phyloP scores from a whole-genome alignment of 2,797 vertebrate genomes.

The Sandelia bainsii region DNA sequence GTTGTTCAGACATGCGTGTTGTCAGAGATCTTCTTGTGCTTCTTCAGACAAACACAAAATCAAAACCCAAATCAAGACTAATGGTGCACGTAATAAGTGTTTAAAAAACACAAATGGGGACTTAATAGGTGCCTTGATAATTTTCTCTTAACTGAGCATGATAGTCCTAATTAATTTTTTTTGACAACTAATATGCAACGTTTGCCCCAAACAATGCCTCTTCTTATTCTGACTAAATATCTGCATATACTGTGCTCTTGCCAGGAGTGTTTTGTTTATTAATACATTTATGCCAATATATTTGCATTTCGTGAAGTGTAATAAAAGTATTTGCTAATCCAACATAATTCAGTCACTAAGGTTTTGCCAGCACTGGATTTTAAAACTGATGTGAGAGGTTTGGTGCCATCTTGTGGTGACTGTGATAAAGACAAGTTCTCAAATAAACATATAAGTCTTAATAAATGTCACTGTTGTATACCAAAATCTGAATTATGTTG shows the following conservation, averaged over 20 bases:
- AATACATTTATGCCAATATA: conserved; percentile 69
- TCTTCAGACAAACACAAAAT: conserved; percentile 36
- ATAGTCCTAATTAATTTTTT: conserved; percentile 71
- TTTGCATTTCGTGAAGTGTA: conserved; percentile 69
- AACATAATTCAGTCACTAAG: conserved; percentile 46
- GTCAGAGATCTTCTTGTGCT: conserved; percentile 50
- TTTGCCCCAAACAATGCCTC: conserved; percentile 62
- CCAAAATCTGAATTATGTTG: neutral
- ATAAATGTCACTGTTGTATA: neutral
- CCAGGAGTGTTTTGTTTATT: conserved; percentile 61
- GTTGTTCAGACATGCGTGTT: conserved; percentile 63
- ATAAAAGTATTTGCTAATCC: conserved; percentile 53
- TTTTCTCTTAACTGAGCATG: conserved; percentile 67
- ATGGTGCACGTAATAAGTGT: conserved; percentile 76
- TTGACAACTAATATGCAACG: conserved; percentile 61
- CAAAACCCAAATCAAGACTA: conserved; percentile 73
- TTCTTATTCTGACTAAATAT: conserved; percentile 46
- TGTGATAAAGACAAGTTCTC: neutral
- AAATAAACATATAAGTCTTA: neutral
- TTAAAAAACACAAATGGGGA: conserved; percentile 72
- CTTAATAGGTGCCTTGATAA: conserved; percentile 61
- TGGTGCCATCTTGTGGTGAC: conserved; percentile 69
- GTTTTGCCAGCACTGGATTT: conserved; percentile 21
- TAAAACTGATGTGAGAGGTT: conserved; percentile 33
- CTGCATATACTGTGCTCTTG: conserved; percentile 56